Evolutionary conservation across 2,113 vertebrate genomes (phyloP).

Genomic region (Chinchilla lanigera): DNA sequence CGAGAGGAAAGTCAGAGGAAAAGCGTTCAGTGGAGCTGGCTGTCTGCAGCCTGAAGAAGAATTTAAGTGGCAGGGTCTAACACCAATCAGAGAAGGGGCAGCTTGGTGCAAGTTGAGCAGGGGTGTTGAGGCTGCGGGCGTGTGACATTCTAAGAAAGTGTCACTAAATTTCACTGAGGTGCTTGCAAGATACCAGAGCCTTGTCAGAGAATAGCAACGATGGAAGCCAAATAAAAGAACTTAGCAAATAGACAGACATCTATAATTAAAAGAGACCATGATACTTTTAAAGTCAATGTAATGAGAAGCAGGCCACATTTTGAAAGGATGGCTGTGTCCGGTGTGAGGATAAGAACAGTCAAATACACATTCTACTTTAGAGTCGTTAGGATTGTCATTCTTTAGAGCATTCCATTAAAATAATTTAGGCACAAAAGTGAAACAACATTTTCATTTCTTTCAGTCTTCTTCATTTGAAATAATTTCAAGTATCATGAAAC

Average conservation of each 20-base stretch:
- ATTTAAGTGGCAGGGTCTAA: neutral
- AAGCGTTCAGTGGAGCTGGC: neutral
- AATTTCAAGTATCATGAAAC: slow-evolving; percentile 53
- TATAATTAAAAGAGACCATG: slow-evolving; percentile 63
- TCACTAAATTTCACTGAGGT: slow-evolving; percentile 38
- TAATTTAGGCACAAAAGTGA: slow-evolving; percentile 16
- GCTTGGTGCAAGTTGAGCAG: neutral
- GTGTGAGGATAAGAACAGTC: slow-evolving; percentile 62
- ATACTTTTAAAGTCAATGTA: slow-evolving; percentile 71
- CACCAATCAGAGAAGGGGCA: neutral
- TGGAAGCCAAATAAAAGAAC: slow-evolving; percentile 22
- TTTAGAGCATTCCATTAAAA: slow-evolving; percentile 73
- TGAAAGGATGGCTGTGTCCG: slow-evolving; percentile 42
- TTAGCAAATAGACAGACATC: slow-evolving; percentile 56
- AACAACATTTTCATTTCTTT: slow-evolving; percentile 17
- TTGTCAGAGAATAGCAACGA: slow-evolving; percentile 18
- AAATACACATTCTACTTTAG: slow-evolving; percentile 64
- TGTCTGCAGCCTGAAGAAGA: neutral
- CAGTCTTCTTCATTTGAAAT: slow-evolving; percentile 68
- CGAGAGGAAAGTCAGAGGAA: slow-evolving; percentile 24
- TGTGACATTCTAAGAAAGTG: neutral
- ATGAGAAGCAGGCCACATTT: slow-evolving; percentile 64
- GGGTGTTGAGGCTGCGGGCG: neutral
- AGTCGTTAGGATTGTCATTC: slow-evolving; percentile 75
- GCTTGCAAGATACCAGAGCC: slow-evolving; percentile 8